Percentiles rank a stretch among this genome's conserved stretches.
Evolutionary conservation across 2,888 invertebrate species (phyloP).

Genomic region (Leptura quadrifasciata): DNA sequence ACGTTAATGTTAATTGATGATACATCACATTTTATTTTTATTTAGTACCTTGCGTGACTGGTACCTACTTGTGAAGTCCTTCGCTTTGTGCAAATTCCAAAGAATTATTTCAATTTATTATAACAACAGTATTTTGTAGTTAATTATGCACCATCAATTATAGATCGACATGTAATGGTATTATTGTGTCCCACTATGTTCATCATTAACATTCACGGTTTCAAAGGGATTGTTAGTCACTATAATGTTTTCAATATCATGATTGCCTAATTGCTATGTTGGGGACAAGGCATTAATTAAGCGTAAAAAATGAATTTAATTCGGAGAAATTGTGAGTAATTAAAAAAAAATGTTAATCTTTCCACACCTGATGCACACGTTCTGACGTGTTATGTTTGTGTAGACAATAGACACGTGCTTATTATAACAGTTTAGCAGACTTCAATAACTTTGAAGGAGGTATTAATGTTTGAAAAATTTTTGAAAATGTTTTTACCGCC

Average conservation of each 20-base stretch:
- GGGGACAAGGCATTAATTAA: background rate
- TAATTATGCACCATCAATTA: conserved; percentile 26
- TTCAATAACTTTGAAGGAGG: too few species aligned
- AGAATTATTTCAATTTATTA: conserved; percentile 36
- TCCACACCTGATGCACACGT: background rate
- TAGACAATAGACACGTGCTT: too few species aligned
- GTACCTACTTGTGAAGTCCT: conserved; percentile 34
- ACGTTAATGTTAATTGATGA: conserved; percentile 24
- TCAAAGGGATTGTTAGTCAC: background rate
- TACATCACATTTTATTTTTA: conserved; percentile 23
- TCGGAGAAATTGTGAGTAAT: background rate
- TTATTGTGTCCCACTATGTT: conserved; percentile 14
- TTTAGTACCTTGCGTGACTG: conserved; percentile 38
- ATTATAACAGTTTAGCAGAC: too few species aligned
- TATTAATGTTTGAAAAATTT: too few species aligned
- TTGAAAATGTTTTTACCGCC: too few species aligned
- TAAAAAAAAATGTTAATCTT: background rate
- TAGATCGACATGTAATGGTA: conserved; percentile 28
- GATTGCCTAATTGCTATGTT: background rate
- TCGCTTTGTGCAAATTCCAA: conserved; percentile 41
- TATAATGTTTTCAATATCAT: conserved; percentile 1
- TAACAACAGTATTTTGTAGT: conserved; percentile 39
- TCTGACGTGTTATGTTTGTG: background rate
- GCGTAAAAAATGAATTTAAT: background rate
- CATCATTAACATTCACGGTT: conserved; percentile 4